Conservation (phyloP, 2,797 vertebrate species). For the Emydoidea blandingii region DNA sequence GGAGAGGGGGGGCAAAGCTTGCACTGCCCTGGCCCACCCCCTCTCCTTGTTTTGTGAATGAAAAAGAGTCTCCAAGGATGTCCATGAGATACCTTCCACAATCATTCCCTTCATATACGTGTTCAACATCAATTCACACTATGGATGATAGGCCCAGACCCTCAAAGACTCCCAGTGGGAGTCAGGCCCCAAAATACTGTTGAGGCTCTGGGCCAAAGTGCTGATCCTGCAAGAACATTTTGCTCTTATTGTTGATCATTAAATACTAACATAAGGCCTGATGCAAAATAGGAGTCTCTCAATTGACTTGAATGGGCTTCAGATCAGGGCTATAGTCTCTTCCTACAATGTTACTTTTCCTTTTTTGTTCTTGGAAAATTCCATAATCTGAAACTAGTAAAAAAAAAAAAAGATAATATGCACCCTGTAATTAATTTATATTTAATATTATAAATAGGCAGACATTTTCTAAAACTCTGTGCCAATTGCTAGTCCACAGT, state of each 20-base stretch:
- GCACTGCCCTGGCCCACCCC: fast-evolving
- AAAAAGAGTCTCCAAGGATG: neutral
- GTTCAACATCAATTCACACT: neutral
- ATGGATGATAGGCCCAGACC: neutral
- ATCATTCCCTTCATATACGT: too few relatives aligned
- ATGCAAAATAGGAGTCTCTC: neutral
- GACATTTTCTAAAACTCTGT: neutral
- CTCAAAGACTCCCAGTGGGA: neutral
- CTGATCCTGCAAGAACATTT: neutral
- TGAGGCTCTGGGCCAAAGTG: neutral
- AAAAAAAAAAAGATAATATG: neutral
- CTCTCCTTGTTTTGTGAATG: neutral
- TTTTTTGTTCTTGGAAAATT: neutral
- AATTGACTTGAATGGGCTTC: neutral
- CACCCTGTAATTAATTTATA: neutral
- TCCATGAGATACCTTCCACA: neutral
- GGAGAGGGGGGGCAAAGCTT: neutral
- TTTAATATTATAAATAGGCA: neutral
- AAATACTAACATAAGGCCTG: fast-evolving
- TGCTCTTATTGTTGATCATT: fast-evolving
- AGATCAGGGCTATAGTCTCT: neutral
- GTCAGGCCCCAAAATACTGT: neutral
- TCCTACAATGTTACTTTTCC: neutral
- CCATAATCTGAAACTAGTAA: neutral
- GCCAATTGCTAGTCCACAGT: neutral